Evolutionary conservation across 53 echinoderm and acorn worm species (phyloP).

Genomic region (Paracentrotus lividus): DNA sequence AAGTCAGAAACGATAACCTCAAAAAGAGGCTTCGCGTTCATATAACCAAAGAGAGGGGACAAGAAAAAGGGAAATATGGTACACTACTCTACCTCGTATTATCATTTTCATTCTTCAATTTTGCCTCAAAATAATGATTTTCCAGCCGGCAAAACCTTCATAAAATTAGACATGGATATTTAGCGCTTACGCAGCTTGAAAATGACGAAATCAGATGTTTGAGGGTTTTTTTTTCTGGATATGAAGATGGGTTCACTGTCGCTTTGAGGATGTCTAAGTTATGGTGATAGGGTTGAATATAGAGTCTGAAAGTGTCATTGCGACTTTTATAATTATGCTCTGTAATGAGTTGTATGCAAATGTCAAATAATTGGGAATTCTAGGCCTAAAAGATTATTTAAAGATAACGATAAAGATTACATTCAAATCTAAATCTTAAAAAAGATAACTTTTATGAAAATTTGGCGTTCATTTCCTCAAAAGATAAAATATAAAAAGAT

Average conservation of each 20-base stretch:
- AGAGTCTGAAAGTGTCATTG: neutral
- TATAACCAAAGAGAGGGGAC: neutral
- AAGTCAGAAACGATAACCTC: neutral
- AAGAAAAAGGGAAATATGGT: neutral
- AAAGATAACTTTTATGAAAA: no score
- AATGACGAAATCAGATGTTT: slow-evolving; percentile 44
- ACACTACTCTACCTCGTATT: neutral
- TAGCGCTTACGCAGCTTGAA: slow-evolving; percentile 70
- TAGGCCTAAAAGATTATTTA: no score
- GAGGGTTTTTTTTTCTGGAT: slow-evolving; percentile 33
- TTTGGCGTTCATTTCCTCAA: no score
- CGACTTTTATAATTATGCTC: neutral
- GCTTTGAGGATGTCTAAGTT: neutral
- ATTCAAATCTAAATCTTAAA: no score
- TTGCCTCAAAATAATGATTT: slow-evolving; percentile 59
- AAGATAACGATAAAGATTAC: no score
- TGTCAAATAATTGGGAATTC: neutral
- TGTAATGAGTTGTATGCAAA: neutral
- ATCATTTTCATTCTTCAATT: slow-evolving; percentile 20
- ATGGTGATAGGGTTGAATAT: neutral
- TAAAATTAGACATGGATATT: slow-evolving; percentile 73
- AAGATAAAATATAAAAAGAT: no score
- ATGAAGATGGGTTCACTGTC: neutral
- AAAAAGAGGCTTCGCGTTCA: neutral
- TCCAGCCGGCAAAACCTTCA: slow-evolving; percentile 40